Evolutionary conservation across 2,797 vertebrate species (phyloP).

Genomic region (Simalia tracyae): DNA sequence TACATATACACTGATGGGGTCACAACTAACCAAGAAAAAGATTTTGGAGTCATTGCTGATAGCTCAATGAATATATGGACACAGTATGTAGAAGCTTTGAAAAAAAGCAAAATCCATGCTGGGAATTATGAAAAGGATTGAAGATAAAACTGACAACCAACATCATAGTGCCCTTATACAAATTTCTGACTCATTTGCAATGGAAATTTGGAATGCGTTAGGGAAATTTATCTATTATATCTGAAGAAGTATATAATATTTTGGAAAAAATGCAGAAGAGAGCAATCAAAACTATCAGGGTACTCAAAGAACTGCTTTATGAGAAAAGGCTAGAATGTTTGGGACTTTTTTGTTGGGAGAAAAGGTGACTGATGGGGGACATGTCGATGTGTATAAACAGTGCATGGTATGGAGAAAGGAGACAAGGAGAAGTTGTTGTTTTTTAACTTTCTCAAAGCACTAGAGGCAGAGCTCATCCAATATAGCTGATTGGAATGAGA

Average conservation of each 20-base stretch:
- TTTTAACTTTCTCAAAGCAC: background rate
- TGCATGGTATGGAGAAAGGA: background rate
- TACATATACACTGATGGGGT: background rate
- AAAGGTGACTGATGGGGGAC: background rate
- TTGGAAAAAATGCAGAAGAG: background rate
- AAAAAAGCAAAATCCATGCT: background rate
- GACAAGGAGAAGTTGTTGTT: background rate
- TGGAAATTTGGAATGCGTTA: too few species aligned
- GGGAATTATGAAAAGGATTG: background rate
- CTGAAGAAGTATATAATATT: background rate
- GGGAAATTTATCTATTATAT: background rate
- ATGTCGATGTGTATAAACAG: background rate
- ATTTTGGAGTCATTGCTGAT: background rate
- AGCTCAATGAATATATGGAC: background rate
- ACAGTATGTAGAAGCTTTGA: background rate
- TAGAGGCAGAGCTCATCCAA: background rate
- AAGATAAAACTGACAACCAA: background rate
- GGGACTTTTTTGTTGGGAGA: background rate
- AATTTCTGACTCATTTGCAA: background rate
- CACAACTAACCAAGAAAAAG: background rate
- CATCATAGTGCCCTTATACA: background rate
- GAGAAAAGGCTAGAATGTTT: background rate
- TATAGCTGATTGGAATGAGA: background rate
- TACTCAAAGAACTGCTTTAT: background rate
- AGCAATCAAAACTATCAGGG: background rate